phyloP scores from a whole-genome alignment of 2,888 invertebrate species.

The Linnaemya vulpina region DNA sequence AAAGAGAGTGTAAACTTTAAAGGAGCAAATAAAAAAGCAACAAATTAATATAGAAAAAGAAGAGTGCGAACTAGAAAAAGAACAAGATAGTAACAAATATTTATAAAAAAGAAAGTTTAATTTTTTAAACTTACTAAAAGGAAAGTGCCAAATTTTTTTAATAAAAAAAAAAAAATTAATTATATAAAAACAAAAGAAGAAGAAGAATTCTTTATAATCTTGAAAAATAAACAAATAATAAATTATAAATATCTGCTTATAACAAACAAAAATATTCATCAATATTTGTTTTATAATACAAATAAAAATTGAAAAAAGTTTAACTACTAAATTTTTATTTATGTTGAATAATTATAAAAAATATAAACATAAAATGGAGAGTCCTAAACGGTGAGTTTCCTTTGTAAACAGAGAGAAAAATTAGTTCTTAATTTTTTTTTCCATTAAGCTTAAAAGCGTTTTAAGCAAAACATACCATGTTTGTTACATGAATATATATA shows the following conservation, averaged over 20 bases:
- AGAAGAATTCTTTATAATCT: neutral
- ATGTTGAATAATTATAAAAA: constrained; percentile 1
- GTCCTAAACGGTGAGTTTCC: constrained; percentile 71
- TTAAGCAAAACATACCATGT: no score
- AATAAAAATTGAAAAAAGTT: neutral
- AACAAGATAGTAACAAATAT: neutral
- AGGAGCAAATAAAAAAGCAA: neutral
- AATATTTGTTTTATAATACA: neutral
- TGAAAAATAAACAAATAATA: neutral
- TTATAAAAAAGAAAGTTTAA: neutral
- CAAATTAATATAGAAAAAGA: neutral
- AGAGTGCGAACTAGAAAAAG: neutral
- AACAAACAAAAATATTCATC: neutral
- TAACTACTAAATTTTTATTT: neutral
- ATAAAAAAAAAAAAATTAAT: constrained; percentile 2
- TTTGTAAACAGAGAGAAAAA: neutral
- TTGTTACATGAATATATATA: no score
- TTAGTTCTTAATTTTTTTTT: no score
- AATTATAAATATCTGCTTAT: neutral
- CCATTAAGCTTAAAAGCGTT: no score
- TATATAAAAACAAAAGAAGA: constrained; percentile 4
- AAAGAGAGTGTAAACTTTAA: neutral
- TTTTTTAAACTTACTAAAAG: constrained; percentile 4
- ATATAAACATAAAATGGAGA: constrained; percentile 58
- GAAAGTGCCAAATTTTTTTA: constrained; percentile 35